Evolutionary conservation across 1,140 invertebrate genomes (phyloP), one percentile per base, ranked within the genome.

Genomic region (Cydia pomonella): DNA sequence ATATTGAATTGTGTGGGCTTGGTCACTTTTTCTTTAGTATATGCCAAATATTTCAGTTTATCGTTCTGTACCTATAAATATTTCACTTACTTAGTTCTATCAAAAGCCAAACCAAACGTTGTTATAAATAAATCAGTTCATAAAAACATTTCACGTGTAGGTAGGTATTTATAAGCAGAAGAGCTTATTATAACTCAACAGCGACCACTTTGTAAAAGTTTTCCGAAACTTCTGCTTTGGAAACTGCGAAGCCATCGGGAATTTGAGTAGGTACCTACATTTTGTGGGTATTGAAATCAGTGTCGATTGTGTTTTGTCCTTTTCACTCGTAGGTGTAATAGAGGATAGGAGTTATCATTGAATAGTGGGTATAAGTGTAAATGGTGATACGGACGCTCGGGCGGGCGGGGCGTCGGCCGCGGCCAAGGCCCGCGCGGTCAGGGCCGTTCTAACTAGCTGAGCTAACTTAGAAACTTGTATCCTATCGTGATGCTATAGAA

Each of bases 341-440:
- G 69, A 75, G 53, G 18, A 38, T 21, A 18, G 64, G 53, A 59
- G 72, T 73, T 74, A 75, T 72, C 74, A 75, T 63, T 63, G 10
- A 76, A 29, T 50, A 21, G 38, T 23, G 33, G 66, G 66, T 29
- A 75, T 75, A 73, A 79, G 73, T 77, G 53, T 59, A 59, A 80
- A 80, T 81, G 82, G 80, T 79, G 81, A 80, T 79, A 82, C 74
- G 73, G 81, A 77, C 77, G 73, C 75, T 77, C 78, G 80, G 78
- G 82, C 80, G 82, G 79, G 77, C 63, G 80, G 83, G 88, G 87
- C 89, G 84, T 82, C 81, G 88, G 79, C 88, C 90, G 83, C 84
- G 78, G 77, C 85, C 88, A 91, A 90, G 89, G 89, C 83, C 87
- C 83, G 77, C 77, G 71, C 87, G 90, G 87, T 92, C 90, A 92